Conservation (phyloP, 2,113 vertebrate species). For the Amphiprion percula region DNA sequence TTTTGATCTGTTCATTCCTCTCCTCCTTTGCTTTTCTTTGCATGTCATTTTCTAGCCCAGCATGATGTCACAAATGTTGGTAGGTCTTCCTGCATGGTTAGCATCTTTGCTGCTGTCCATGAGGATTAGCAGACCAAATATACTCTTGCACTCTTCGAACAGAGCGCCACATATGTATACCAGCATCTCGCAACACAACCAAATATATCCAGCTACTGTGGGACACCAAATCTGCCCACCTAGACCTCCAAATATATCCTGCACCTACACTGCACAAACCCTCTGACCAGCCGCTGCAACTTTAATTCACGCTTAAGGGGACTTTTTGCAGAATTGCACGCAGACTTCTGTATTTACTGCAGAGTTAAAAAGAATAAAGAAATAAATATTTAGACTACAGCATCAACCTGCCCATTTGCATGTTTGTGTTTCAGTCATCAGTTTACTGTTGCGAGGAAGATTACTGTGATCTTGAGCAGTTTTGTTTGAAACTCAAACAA, state of each 20-base stretch:
- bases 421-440: conserved; percentile 19
- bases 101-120: conserved; percentile 33
- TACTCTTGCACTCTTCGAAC: conserved; percentile 15
- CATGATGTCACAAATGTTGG: conserved; percentile 1
- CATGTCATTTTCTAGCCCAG: background rate
- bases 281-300: conserved; percentile 3
- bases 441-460: background rate
- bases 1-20: background rate
- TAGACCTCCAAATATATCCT: conserved; percentile 44
- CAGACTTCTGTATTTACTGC: background rate
- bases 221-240: conserved; percentile 47
- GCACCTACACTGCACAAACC: conserved; percentile 36
- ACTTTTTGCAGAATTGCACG: background rate
- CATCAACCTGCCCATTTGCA: background rate
- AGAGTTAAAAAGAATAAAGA: background rate
- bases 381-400: conserved; percentile 14
- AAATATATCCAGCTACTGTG: conserved; percentile 59
- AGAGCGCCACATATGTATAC: conserved; percentile 13
- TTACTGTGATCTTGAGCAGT: conserved; percentile 13
- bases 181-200: conserved; percentile 27
- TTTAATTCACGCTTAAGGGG: background rate
- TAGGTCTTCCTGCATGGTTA: conserved; percentile 16
- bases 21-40: background rate
- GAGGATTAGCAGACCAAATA: conserved; percentile 59
- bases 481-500: conserved; percentile 11